Evolutionary conservation across 2,888 invertebrate species (phyloP), one percentile per base, ranked within the genome.

Genomic region (Acheta domesticus): DNA sequence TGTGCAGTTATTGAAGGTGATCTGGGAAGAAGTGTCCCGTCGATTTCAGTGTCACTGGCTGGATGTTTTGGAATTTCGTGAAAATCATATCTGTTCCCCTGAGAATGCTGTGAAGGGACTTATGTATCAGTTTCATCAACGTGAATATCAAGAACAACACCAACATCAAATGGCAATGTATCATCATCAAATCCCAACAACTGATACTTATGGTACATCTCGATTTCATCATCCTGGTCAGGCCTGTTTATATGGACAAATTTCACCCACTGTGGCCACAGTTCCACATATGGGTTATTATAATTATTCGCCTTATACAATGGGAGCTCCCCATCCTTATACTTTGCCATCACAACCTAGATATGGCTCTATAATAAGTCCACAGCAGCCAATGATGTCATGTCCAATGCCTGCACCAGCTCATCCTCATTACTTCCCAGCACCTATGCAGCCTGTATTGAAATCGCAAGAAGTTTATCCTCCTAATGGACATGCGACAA

Each of bases 21-120:
- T 95, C 83, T 93, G 93, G 90, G 94, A 94, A 85, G 89, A 91
- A 74, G 89, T 92, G 23, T 90, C 92, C 78, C 87, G 89, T 80
- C 85, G 87, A 20, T 88, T 87, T 81, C 88, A 87, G 73, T 86
- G 89, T 49, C 87, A 88, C 2, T 95, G 94, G 93, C 86, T 90
- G 74, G 93, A 93, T 82, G 91, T 95, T 50, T 88, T 91, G 75
- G 89, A 91, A 75, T 91, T 91, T 85, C 89, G 93, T 1, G 89
- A 89, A 83, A 87, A 87, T 20, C 88, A 89, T 82, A 85, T 89
- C 5, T 89, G 91, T 74, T 88, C 89, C 78, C 88, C 90, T 0
- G 89, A 90, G 79, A 84, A 83, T 49, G 84, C 85, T 62, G 83
- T 83, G 48, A 82, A 83, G 76, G 83, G 83, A 11, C 80, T 85